Evolutionary conservation across 2,888 invertebrate genomes (phyloP).

Genomic region (Campoletis raptor): DNA sequence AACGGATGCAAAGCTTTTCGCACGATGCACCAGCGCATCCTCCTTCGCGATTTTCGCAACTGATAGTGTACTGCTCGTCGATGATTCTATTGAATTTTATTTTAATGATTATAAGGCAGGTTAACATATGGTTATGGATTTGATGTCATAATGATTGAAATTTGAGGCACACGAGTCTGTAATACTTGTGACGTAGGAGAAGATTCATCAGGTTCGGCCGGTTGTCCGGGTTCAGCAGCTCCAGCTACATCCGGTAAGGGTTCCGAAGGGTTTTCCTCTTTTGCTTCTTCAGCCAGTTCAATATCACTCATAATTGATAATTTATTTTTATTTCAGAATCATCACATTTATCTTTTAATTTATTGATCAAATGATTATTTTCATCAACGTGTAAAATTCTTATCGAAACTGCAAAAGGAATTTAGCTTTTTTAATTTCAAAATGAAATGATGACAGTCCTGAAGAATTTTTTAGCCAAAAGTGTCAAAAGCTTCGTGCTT

Average conservation of each 20-base stretch:
- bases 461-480: conserved; percentile 38
- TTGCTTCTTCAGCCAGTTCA: conserved; percentile 39
- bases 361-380: not conserved
- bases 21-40: conserved; percentile 59
- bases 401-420: not conserved
- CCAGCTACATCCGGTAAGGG: conserved; percentile 68
- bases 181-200: conserved; percentile 49
- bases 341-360: not conserved
- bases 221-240: conserved; percentile 70
- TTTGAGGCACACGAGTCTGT: conserved; percentile 16
- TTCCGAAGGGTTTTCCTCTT: conserved; percentile 69
- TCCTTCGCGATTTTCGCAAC: conserved; percentile 50
- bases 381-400: not conserved
- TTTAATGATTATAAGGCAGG: conserved; percentile 21
- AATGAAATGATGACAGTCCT: not conserved
- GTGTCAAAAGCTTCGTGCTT: conserved; percentile 32
- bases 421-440: conserved; percentile 12
- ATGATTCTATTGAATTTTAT: conserved; percentile 58
- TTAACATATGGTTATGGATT: not conserved
- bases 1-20: conserved; percentile 19
- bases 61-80: conserved; percentile 59
- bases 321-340: conserved; percentile 1
- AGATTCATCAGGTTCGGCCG: conserved; percentile 64
- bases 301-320: conserved; percentile 48
- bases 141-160: not conserved